Evolutionary conservation across 2,888 invertebrate genomes (phyloP).

Genomic region (Meliscaeva auricollis): DNA sequence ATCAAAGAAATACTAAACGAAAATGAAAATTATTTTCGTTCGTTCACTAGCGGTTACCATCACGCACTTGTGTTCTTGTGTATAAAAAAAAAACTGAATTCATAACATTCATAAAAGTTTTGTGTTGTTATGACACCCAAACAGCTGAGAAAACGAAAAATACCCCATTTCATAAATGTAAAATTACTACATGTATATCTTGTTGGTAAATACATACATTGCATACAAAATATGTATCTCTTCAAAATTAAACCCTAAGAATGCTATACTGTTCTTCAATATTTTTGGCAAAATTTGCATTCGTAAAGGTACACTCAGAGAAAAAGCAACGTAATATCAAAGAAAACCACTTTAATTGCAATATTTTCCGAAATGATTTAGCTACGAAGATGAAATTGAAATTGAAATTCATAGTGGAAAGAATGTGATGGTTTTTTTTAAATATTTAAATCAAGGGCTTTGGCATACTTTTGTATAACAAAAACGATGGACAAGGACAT

Average conservation of each 20-base stretch:
- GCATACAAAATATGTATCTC: too few relatives aligned
- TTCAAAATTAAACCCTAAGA: too few relatives aligned
- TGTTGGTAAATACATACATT: not conserved
- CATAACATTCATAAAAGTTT: not conserved
- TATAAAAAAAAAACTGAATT: not conserved
- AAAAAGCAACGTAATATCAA: too few relatives aligned
- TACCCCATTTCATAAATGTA: not conserved
- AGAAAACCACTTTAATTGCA: too few relatives aligned
- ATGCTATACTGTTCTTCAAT: not conserved
- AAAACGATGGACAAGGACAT: too few relatives aligned
- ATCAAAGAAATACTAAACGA: not conserved
- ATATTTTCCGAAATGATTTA: too few relatives aligned
- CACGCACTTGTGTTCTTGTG: not conserved
- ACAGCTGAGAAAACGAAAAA: not conserved
- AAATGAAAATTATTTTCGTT: not conserved
- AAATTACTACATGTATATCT: not conserved
- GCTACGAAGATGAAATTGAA: too few relatives aligned
- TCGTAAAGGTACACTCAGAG: not conserved
- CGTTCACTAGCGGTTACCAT: not conserved
- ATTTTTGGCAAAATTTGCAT: not conserved
- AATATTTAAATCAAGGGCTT: too few relatives aligned
- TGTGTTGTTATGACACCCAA: not conserved
- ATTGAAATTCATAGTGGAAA: too few relatives aligned
- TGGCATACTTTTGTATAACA: too few relatives aligned
- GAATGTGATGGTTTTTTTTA: too few relatives aligned